Evolutionary conservation across 1,140 invertebrate species (phyloP).

Genomic region (Mycetomoellerius zeteki): DNA sequence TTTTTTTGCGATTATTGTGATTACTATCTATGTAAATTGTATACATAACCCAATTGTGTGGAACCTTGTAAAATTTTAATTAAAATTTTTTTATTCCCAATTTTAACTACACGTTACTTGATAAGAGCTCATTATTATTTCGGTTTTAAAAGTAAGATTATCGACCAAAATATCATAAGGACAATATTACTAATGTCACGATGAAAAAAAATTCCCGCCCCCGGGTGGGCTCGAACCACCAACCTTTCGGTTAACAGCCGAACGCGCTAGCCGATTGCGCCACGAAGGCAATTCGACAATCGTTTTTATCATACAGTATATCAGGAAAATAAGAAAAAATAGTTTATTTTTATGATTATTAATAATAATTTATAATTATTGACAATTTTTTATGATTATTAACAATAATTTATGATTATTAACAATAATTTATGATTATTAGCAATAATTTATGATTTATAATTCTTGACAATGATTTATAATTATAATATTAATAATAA

Average conservation of each 20-base stretch:
- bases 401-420: no score
- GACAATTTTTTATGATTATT: no score
- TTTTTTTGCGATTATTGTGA: background rate
- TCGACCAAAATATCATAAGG: background rate
- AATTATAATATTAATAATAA: no score
- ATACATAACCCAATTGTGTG: background rate
- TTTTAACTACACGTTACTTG: background rate
- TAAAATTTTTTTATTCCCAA: background rate
- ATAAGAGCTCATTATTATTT: background rate
- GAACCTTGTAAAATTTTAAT: background rate
- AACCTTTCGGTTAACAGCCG: constrained; percentile 97
- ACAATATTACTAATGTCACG: background rate
- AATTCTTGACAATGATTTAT: no score
- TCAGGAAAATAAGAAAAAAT: background rate
- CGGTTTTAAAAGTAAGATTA: background rate
- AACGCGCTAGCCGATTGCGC: constrained; percentile 95
- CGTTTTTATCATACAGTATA: background rate
- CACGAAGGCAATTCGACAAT: constrained; percentile 89
- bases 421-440: background rate
- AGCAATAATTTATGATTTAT: no score
- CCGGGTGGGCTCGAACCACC: constrained; percentile 95
- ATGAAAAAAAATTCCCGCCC: constrained; percentile 84
- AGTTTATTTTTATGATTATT: background rate
- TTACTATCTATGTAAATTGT: background rate
- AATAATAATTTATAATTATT: background rate